Percentiles rank a stretch among this genome's conserved stretches.
Conservation (phyloP, 2,797 vertebrate genomes). For the Dryobates pubescens region DNA sequence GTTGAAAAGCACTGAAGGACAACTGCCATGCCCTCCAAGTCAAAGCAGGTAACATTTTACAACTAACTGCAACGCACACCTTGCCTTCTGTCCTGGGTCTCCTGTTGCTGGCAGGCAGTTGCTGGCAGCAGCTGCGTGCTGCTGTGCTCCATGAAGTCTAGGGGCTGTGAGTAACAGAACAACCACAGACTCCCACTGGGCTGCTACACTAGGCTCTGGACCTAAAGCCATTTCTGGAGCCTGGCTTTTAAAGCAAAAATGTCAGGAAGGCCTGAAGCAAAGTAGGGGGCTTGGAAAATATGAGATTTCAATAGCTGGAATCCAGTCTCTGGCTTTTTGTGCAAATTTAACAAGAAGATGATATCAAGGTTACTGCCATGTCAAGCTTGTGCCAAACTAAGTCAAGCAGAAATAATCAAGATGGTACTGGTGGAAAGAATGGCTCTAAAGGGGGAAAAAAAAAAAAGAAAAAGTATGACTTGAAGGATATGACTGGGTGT, state of each 20-base stretch:
- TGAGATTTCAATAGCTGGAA: neutral
- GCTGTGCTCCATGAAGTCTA: neutral
- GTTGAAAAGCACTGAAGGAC: neutral
- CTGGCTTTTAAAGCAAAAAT: neutral
- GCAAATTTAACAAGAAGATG: neutral
- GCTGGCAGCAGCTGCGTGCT: neutral
- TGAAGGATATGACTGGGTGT: neutral
- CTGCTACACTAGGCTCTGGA: neutral
- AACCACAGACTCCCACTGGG: neutral
- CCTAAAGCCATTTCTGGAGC: neutral
- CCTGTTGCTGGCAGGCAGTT: neutral
- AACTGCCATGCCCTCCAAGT: neutral
- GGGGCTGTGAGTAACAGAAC: rapidly evolving
- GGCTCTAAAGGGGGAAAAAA: neutral
- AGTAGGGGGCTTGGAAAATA: neutral
- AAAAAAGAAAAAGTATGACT: neutral
- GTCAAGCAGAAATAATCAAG: neutral
- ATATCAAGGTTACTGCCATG: rapidly evolving
- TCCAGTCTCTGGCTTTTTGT: neutral
- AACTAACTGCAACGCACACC: neutral
- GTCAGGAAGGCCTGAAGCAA: neutral
- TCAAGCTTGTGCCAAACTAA: neutral
- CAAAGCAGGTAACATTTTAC: neutral
- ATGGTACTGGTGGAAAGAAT: neutral
- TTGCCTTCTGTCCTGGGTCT: neutral